phyloP scores from a whole-genome alignment of 2,113 vertebrate species.

The Apeltes quadracus region DNA sequence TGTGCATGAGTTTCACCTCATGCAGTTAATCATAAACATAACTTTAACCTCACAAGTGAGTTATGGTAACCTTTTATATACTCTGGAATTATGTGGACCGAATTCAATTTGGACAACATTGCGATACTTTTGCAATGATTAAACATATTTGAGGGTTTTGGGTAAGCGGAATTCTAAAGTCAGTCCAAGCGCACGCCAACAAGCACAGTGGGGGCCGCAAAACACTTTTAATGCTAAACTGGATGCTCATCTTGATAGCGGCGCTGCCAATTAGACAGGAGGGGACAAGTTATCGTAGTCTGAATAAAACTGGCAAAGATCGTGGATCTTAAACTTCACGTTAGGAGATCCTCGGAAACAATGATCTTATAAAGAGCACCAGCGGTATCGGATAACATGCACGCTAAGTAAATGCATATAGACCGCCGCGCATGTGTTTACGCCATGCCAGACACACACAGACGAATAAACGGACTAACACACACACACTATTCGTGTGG shows the following conservation, averaged over 20 bases:
- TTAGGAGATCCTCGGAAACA: slow-evolving; percentile 52
- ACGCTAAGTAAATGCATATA: slow-evolving; percentile 53
- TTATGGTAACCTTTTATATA: slow-evolving; percentile 24
- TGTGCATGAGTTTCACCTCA: slow-evolving; percentile 45
- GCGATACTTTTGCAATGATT: slow-evolving; percentile 27
- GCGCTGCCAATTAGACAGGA: slow-evolving; percentile 34
- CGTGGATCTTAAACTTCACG: slow-evolving; percentile 59
- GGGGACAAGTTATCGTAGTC: slow-evolving; percentile 31
- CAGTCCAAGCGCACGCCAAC: slow-evolving; percentile 1
- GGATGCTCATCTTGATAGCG: slow-evolving; percentile 55
- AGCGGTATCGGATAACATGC: slow-evolving; percentile 43
- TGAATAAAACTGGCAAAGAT: slow-evolving; percentile 49
- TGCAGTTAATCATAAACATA: slow-evolving; percentile 55
- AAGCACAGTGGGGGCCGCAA: slow-evolving; percentile 20
- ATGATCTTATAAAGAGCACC: slow-evolving; percentile 54
- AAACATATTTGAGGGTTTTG: slow-evolving; percentile 6
- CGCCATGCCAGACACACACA: slow-evolving; percentile 20
- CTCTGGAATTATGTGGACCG: slow-evolving; percentile 26
- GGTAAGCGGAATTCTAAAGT: slow-evolving; percentile 14
- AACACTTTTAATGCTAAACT: slow-evolving; percentile 35
- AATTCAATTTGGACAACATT: slow-evolving; percentile 31
- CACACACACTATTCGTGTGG: slow-evolving; percentile 22
- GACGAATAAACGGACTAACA: not conserved
- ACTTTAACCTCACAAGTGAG: slow-evolving; percentile 28
- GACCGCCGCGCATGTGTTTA: slow-evolving; percentile 49